These are phyloP conservation scores for Drosophila maculinotata DNA, from an alignment of 2,888 invertebrate genomes.

Conservation along the genomic window DNA sequence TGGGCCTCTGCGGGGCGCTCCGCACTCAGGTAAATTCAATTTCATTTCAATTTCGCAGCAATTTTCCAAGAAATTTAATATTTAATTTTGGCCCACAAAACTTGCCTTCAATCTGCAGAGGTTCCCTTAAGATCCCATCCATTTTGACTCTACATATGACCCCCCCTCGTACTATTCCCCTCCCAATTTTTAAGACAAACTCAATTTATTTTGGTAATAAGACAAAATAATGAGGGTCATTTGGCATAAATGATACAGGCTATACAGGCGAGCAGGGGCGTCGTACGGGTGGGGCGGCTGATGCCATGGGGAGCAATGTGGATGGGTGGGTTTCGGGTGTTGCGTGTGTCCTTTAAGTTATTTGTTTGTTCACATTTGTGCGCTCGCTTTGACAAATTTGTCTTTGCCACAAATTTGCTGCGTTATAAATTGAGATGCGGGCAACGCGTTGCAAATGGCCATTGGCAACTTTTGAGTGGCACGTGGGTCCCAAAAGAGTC, in stretches of 20 bases:
- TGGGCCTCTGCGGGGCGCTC: conserved; percentile 15
- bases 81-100: conserved; percentile 42
- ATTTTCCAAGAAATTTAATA: conserved; percentile 63
- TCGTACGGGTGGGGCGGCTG: no score
- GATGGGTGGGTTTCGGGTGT: not conserved
- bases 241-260: conserved; percentile 81
- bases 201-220: conserved; percentile 81
- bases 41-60: conserved; percentile 66
- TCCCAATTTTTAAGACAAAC: conserved; percentile 71
- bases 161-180: no score
- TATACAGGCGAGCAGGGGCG: conserved; percentile 33
- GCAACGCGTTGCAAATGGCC: conserved; percentile 34
- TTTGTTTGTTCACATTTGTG: conserved; percentile 61
- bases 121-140: not conserved
- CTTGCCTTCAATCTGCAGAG: not conserved
- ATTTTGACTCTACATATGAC: conserved; percentile 41
- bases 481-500: conserved; percentile 9
- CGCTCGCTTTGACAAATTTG: conserved; percentile 71
- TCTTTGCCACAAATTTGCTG: conserved; percentile 61
- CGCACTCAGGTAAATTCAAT: conserved; percentile 73
- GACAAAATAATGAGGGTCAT: conserved; percentile 79
- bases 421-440: conserved; percentile 64
- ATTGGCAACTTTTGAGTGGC: conserved; percentile 44
- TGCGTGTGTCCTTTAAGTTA: conserved; percentile 62
- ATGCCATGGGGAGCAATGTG: conserved; percentile 17